Evolutionary conservation across 1,140 invertebrate genomes (phyloP), one percentile per base, ranked within the genome.

Genomic region (Plectrocnemia conspersa): DNA sequence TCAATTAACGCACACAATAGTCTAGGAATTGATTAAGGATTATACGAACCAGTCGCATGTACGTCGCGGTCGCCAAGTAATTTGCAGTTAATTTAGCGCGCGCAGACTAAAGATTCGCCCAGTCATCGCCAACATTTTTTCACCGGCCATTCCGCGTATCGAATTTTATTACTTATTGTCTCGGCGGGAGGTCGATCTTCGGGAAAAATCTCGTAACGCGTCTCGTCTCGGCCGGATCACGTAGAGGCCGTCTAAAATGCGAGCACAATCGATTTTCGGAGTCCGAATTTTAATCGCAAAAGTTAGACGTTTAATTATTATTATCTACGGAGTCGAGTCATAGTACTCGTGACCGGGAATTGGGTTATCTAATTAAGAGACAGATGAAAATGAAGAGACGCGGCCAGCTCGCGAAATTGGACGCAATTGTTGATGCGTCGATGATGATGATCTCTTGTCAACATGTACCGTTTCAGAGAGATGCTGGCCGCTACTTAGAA

Each of bases 81-180:
- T 38, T 38, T 38, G 35, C 35, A 15, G 35, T 7, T 38, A 38
- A 38, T 13, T 38, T 38, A 38, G 18, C 18, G 35, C 35, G 35
- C 5, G 35, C 35, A 16, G 18, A 29, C 6, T n/a, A 29, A 7
- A 38, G 35, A 38, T 10, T 16, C 27, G 27, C n/a, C 27, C 27
- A 7, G 27, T 16, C 18, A 6, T 10, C 5, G 35, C 13, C 5
- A 16, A 38, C 11, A 38, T 38, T 10, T 29, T 29, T 7, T 29
- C 27, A n/a, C 6, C 27, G 27, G 27, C 35, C 10, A 38, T 38
- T 38, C 35, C 13, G 35, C 18, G 35, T 38, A 38, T 38, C 35
- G 35, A 38, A 38, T 38, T 38, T 38, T 38, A 38, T 38, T 38
- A 38, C 35, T 38, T 38, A 38, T 38, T 38, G 35, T 38, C 6